Conservation (phyloP, 2,797 vertebrate genomes). For the Chaetophractus vellerosus region DNA sequence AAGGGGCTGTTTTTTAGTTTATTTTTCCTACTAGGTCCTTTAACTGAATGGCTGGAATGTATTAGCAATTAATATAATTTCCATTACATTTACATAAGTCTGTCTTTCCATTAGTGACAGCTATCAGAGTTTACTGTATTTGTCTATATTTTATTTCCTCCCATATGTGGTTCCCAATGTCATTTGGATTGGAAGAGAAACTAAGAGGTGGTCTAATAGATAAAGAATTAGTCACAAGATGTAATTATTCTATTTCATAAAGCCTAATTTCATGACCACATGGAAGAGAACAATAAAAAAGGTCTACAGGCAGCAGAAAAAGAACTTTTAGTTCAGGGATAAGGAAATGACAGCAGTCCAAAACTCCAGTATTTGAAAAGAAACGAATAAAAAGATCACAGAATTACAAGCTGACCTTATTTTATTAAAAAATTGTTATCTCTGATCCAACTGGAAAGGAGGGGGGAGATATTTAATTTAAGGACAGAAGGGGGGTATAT, state of each 20-base stretch:
- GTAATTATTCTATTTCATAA: background rate
- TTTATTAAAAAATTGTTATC: slow-evolving; percentile 78
- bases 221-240: background rate
- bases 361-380: slow-evolving; percentile 42
- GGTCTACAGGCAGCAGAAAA: background rate
- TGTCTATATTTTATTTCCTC: background rate
- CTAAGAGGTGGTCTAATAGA: background rate
- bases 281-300: slow-evolving; percentile 31
- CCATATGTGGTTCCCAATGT: background rate
- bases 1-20: background rate
- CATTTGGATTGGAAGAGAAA: background rate
- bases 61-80: background rate
- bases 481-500: background rate
- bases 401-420: slow-evolving; percentile 77
- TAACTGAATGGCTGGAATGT: background rate
- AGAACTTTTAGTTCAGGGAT: background rate
- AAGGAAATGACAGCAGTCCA: slow-evolving; percentile 71
- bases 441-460: slow-evolving; percentile 66
- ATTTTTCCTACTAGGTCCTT: background rate
- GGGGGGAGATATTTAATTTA: slow-evolving; percentile 66
- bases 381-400: slow-evolving; percentile 71
- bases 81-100: background rate
- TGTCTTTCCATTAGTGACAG: background rate
- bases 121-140: background rate
- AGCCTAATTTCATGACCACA: slow-evolving; percentile 54